phyloP scores from a whole-genome alignment of 2,888 invertebrate species.

The Aquatica leii region DNA sequence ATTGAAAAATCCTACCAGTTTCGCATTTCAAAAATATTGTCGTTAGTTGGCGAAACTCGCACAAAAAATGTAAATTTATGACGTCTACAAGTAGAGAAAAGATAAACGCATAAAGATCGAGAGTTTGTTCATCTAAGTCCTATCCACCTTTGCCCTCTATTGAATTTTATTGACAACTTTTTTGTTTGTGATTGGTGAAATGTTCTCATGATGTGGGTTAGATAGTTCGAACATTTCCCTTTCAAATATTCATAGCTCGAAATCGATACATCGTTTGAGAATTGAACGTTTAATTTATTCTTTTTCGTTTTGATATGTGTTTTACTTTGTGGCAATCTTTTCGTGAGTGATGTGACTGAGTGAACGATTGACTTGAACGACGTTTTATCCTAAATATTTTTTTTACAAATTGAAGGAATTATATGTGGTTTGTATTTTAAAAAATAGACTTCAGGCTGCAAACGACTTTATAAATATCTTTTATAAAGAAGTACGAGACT shows the following conservation, averaged over 20 bases:
- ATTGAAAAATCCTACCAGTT: neutral
- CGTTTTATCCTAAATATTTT: neutral
- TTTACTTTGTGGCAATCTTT: constrained; percentile 19
- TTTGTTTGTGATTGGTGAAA: constrained; percentile 8
- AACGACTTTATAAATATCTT: too few relatives aligned
- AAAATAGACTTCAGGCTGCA: too few relatives aligned
- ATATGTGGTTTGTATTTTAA: too few relatives aligned
- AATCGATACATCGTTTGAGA: constrained; percentile 16
- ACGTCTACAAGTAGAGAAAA: neutral
- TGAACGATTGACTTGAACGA: constrained; percentile 13
- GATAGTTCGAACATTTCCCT: neutral
- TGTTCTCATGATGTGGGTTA: constrained; percentile 13
- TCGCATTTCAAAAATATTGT: neutral
- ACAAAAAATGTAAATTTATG: too few relatives aligned
- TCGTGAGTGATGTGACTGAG: constrained; percentile 6
- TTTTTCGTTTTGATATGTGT: constrained; percentile 16
- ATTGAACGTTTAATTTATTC: constrained; percentile 22
- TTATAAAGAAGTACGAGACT: constrained; percentile 24
- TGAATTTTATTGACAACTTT: constrained; percentile 7
- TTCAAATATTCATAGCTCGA: constrained; percentile 18
- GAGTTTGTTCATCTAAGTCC: neutral
- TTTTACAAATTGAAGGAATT: too few relatives aligned
- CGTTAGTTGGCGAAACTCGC: neutral
- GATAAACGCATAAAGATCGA: neutral
- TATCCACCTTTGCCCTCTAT: neutral